Evolutionary conservation across 2,888 invertebrate genomes (phyloP).

Genomic region (Suillia variegata): DNA sequence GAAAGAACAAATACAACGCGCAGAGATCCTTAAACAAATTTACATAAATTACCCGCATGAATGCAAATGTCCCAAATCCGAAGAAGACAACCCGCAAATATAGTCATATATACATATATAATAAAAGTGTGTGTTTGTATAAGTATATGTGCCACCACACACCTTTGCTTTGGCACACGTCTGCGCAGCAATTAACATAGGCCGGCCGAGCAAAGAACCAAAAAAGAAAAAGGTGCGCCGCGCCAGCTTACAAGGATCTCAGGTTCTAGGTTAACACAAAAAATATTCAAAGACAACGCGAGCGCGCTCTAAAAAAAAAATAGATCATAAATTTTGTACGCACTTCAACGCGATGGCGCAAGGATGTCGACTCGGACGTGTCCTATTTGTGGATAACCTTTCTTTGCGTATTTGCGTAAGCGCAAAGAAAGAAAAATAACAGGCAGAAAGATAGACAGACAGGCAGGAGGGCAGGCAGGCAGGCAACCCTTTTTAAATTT

Average conservation of each 20-base stretch:
- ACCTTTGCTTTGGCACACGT: slow-evolving; percentile 10
- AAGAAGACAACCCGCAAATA: slow-evolving; percentile 10
- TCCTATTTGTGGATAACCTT: slow-evolving; percentile 36
- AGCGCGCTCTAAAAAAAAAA: slow-evolving; percentile 32
- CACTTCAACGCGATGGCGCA: slow-evolving; percentile 34
- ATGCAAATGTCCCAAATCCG: slow-evolving; percentile 39
- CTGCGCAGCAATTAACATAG: slow-evolving; percentile 22
- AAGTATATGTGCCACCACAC: no score
- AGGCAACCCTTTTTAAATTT: slow-evolving; percentile 18
- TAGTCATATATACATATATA: no score
- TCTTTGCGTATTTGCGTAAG: no score
- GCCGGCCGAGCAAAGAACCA: neutral
- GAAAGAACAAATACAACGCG: no score
- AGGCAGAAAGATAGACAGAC: no score
- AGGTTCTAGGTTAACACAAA: no score
- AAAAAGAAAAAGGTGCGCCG: neutral
- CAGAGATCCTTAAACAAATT: no score
- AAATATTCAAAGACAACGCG: slow-evolving; percentile 23
- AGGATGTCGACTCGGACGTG: no score
- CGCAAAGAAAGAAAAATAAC: no score
- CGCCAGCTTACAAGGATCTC: neutral
- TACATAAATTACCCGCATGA: slow-evolving; percentile 52
- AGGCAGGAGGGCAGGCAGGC: no score
- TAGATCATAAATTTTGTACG: slow-evolving; percentile 40
- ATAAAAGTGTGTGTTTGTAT: no score